Evolutionary conservation across 2,888 invertebrate genomes (phyloP), one percentile per base, ranked within the genome.

Genomic region (Petrophora chlorosata): DNA sequence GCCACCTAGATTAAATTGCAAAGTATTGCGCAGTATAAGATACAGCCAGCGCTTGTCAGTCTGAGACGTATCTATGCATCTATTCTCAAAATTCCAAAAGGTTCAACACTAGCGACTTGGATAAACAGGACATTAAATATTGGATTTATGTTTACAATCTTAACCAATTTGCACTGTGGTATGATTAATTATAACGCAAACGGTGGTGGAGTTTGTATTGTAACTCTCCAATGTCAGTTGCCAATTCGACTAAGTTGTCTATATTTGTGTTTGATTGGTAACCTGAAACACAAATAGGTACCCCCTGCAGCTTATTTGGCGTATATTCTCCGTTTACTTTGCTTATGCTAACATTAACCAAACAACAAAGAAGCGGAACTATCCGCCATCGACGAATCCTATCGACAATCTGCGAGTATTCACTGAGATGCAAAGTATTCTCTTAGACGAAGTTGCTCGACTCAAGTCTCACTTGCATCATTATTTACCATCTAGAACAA

Each of bases 341-440:
- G 39, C 28, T 26, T 14, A 14, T 29, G 23, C 15, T 19, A 50
- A 50, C 36, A 45, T 40, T 39, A 17, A 22, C 26, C 36, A 30
- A 44, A 45, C 36, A 51, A 30, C 44, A 34, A 49, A 38, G 51
- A 40, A 52, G 40, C 32, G 29, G 44, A 56, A 50, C 44, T 51
- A 50, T 35, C 36, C 28, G 35, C 41, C 16, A 42, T 48, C 42
- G 36, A 48, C 32, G 17, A 38, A 44, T 39, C 35, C 43, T 15
- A 34, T 49, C 28, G 28, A 43, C 34, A 44, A 33, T 29, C 29
- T 29, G 23, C 3, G 4, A 26, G 12, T 44, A 34, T 43, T 43
- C 12, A 13, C 22, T 25, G 23, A 23, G 30, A 36, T 9, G 5
- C n/a, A 13, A 41, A 47, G 29, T 35, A 41, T 32, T 41, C 26